Percentiles rank a stretch among this genome's conserved stretches.
These are phyloP conservation scores for Anadara kagoshimensis DNA, from an alignment of 1,140 invertebrate genomes.

Conservation along the genomic window DNA sequence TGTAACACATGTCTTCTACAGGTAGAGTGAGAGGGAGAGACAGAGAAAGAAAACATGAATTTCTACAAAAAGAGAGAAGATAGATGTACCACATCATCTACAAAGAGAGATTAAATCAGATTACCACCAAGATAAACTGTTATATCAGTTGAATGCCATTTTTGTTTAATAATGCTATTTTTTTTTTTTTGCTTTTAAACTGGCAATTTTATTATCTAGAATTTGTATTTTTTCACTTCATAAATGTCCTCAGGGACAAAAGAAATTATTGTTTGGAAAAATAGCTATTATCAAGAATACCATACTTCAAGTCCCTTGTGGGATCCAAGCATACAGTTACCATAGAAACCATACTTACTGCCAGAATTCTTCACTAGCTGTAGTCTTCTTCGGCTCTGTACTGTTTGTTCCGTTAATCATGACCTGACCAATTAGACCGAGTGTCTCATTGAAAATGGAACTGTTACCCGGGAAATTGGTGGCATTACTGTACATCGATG, in stretches of 20 bases:
- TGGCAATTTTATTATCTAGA: neutral
- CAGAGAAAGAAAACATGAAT: no score
- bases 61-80: no score
- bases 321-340: neutral
- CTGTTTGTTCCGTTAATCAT: neutral
- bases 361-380: conserved; percentile 68
- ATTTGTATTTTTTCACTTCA: no score
- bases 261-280: neutral
- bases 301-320: no score
- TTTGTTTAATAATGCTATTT: neutral
- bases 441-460: neutral
- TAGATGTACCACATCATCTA: no score
- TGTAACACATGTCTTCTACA: no score
- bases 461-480: neutral
- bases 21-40: no score
- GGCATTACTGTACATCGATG: neutral
- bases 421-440: neutral
- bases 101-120: no score
- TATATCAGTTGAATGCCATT: no score
- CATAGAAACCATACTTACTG: conserved; percentile 47
- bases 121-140: no score
- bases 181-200: neutral
- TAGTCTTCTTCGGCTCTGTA: conserved; percentile 13
- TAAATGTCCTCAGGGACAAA: no score
- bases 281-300: no score